Base-by-base conservation (phyloP, 2,797 vertebrate genomes). In the Urophycis tenuis region DNA sequence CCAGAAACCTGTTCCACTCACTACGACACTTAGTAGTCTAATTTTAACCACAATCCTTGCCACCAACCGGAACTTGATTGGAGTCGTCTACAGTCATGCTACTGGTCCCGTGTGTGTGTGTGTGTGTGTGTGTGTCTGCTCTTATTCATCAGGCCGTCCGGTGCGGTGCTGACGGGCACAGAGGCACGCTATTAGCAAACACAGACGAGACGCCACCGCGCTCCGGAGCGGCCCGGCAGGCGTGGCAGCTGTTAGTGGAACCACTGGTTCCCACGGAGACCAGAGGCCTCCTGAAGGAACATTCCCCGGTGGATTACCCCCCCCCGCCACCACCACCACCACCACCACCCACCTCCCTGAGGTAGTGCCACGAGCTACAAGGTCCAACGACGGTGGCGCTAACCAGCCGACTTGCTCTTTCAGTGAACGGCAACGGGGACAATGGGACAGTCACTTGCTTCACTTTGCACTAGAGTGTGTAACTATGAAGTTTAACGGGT, bases 231-330 rank as follows among this genome's bases (percentile, higher is more conserved):
- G 33, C 22, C 36, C 75, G 72, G 39, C 2, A 30, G 75, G 71
- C 72, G 25, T 29, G 76, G 77, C 80, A 80, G 77, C 41, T 45
- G 77, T 74, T 73, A 69, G 33, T 73, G 71, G 67, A 84, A 76
- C 41, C 79, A 69, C 35, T 74, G 60, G 78, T 82, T 87, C 79
- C 84, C 81, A 84, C n/a, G 80, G 79, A 80, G 76, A 85, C 84
- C 69, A 78, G 72, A 79, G 75, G 49, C 76, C 71, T 76, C 34
- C 25, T 77, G 11, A 74, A 75, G 79, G 81, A 83, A 79, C 74
- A 86, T 80, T 82, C 87, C 79, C 81, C 84, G 76, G 15, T 32
- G 53, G 69, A 71, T 71, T 31, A 32, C 22, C 60, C n/a, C 25
- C 5, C 53, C 19, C 53, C 10, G 8, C 8, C 53, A 0, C n/a